Conservation (phyloP, 2,888 invertebrate genomes). For the Pyrochroa serraticornis region DNA sequence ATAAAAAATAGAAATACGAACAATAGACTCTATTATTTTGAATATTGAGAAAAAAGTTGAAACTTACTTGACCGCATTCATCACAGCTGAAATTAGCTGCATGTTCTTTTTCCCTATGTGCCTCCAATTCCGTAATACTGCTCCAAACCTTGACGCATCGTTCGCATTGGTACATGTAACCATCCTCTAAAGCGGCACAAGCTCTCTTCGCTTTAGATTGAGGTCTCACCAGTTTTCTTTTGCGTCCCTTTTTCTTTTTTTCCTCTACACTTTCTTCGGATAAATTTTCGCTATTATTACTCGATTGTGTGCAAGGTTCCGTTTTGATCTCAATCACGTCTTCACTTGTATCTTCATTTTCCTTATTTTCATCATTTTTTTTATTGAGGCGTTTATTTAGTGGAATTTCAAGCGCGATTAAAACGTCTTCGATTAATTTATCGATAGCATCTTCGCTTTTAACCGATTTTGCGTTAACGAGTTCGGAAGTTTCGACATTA, state of each 20-base stretch:
- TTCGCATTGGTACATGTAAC: conserved; percentile 57
- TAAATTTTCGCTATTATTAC: conserved; percentile 1
- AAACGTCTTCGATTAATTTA: conserved; percentile 53
- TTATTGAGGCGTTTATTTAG: conserved; percentile 34
- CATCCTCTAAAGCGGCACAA: conserved; percentile 41
- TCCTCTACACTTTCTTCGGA: conserved; percentile 29
- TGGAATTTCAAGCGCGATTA: conserved; percentile 51
- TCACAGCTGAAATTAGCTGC: conserved; percentile 56
- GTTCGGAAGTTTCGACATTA: conserved; percentile 18
- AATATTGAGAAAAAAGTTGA: neutral
- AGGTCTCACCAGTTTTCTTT: conserved; percentile 49
- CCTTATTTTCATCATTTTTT: conserved; percentile 21
- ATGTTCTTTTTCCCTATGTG: conserved; percentile 54
- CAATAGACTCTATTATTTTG: neutral
- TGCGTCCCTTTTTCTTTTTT: conserved; percentile 51
- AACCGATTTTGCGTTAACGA: conserved; percentile 29
- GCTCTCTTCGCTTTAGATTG: conserved; percentile 36
- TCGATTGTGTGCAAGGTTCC: conserved; percentile 32
- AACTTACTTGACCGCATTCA: conserved; percentile 55
- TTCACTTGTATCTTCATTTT: conserved; percentile 24
- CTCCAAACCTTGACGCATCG: conserved; percentile 52
- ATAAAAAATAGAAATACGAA: no score
- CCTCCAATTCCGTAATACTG: conserved; percentile 49
- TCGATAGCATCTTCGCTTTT: conserved; percentile 51
- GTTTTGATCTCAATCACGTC: conserved; percentile 30